A percentile compares a stretch with the other conserved stretches of the same genome.
These are phyloP conservation scores for Palythoa grandis DNA, from an alignment of 92 coral and sea anemone species.

Conservation along the genomic window DNA sequence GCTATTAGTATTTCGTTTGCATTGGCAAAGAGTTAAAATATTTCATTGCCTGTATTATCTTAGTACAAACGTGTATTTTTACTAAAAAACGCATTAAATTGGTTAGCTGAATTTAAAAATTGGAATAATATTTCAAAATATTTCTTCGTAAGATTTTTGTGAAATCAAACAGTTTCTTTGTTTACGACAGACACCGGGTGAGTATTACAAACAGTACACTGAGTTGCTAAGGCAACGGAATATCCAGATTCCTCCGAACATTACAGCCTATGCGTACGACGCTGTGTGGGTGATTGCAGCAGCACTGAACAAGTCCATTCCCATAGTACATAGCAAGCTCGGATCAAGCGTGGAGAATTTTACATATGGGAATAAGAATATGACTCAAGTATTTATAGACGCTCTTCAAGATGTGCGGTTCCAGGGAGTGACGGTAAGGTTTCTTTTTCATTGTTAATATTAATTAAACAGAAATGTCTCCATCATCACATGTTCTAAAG, in stretches of 20 bases:
- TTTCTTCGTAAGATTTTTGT: no score
- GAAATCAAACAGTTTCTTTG: background rate
- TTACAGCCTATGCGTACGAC: slow-evolving; percentile 90
- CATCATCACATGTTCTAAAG: no score
- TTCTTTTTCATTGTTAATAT: no score
- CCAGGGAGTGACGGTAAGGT: slow-evolving; percentile 77
- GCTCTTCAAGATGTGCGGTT: slow-evolving; percentile 68
- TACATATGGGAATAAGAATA: slow-evolving; percentile 37
- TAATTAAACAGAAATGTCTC: background rate
- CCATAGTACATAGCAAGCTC: slow-evolving; percentile 36
- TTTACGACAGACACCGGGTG: slow-evolving; percentile 64
- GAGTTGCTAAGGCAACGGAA: slow-evolving; percentile 63
- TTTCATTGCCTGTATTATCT: no score
- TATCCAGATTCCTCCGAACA: slow-evolving; percentile 65
- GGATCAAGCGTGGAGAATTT: slow-evolving; percentile 56
- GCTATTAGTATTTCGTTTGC: no score
- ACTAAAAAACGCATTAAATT: no score
- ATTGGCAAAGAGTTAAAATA: no score
- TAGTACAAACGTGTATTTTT: no score
- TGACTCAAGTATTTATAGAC: slow-evolving; percentile 63
- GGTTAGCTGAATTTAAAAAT: no score
- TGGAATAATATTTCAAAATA: no score
- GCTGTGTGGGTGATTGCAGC: slow-evolving; percentile 90
- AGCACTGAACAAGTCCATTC: slow-evolving; percentile 70
- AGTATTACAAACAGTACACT: slow-evolving; percentile 73